Evolutionary conservation across 2,888 invertebrate genomes (phyloP), one percentile per base, ranked within the genome.

Genomic region (Megamerina dolium): DNA sequence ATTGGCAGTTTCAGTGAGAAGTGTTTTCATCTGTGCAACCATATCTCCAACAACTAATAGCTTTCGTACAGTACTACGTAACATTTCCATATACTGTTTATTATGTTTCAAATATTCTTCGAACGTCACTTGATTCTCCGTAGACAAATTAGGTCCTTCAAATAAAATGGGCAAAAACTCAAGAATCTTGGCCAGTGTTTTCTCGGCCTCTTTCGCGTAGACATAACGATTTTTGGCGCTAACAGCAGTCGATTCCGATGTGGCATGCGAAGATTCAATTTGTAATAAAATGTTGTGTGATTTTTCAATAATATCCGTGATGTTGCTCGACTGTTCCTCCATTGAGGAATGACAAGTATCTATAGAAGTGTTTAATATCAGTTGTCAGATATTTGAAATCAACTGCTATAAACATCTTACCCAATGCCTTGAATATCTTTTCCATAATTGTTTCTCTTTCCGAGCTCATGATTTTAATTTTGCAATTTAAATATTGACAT

Each of bases 241-340:
- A 40, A 46, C 8, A 44, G 48, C 6, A 42, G 9, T 34, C 3
- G 20, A 34, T 17, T 17, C 18, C 2, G 26, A 1, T 5, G 36
- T 31, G 4, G 51, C 48, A 12, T 52, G 50, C 1, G 57, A 53
- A 1, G 56, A 47, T 41, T 69, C 69, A 17, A 68, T 55, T 36
- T 65, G 61, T 14, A 69, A 45, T 5, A 68, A 51, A 1, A 60
- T 59, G 37, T 57, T 64, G 39, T 68, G 69, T 1, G 66, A 63
- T 21, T 63, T 66, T 3, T 68, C 67, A 38, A 60, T 41, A 1
- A 68, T 58, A 30, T 68, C 66, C 0, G 54, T 45, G 2, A 68
- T 61, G 13, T 52, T 52, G 10, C 21, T 42, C 1, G 54, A 45
- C 37, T 68, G 68, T 0, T 33, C 35, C 13, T 40, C 38, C 52